Evolutionary conservation across 1,140 invertebrate species (phyloP), one percentile per base, ranked within the genome.

Genomic region (Anthonomus grandis): DNA sequence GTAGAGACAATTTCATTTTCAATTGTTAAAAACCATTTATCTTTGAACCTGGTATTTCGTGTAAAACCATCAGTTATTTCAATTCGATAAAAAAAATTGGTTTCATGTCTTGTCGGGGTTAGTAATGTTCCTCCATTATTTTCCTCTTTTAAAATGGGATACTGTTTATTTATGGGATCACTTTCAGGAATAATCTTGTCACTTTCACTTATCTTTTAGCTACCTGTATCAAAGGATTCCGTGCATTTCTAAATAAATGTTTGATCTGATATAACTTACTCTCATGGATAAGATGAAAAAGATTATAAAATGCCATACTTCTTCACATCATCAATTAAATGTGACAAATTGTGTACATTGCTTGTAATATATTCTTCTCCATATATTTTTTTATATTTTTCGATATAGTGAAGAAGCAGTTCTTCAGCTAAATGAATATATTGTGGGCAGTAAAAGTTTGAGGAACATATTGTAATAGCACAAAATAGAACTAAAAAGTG

Each of bases 311-410:
- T 13, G 1, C 61, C 64, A 50, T 64, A 68, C n/a, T n/a, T n/a
- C n/a, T n/a, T n/a, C n/a, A n/a, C n/a, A n/a, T n/a, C n/a, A n/a
- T n/a, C n/a, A n/a, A n/a, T n/a, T n/a, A n/a, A n/a, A n/a, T n/a
- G n/a, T n/a, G n/a, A n/a, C n/a, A n/a, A n/a, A n/a, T n/a, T n/a
- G n/a, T n/a, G n/a, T n/a, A n/a, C n/a, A n/a, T n/a, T n/a, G n/a
- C n/a, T n/a, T n/a, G n/a, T n/a, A 2, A 68, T 46, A 41, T 64
- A 62, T 18, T 62, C 57, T 55, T 53, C 46, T n/a, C 62, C 65
- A 58, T 67, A 62, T 17, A 63, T 24, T 12, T 56, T 41, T 53
- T 15, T 39, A 31, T 48, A 64, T 0, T 23, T 6, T 51, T 64
- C 39, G 3, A 55, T 21, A 56, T 49, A 45, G 18, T 51, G 1